Conservation (phyloP, 2,797 vertebrate species). For the Hippopotamyrus pictus region DNA sequence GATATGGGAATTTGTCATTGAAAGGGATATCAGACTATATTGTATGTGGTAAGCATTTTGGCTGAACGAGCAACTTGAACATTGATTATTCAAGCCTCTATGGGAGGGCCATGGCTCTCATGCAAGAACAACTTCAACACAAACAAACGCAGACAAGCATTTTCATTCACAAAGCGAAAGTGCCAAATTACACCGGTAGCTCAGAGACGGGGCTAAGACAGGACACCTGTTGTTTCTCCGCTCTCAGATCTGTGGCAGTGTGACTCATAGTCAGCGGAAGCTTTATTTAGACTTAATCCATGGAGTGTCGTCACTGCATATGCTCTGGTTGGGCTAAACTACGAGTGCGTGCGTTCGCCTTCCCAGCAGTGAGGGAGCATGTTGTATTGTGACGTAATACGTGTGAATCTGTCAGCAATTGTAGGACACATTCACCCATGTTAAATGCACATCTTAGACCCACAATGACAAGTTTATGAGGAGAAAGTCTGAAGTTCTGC, state of each 20-base stretch:
- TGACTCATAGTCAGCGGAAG: conserved; percentile 53
- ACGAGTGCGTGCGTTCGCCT: conserved; percentile 10
- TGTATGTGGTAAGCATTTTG: conserved; percentile 55
- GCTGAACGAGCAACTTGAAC: conserved; percentile 64
- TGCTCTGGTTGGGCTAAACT: conserved; percentile 38
- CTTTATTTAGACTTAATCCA: conserved; percentile 69
- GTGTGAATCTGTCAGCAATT: conserved; percentile 28
- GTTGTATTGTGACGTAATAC: conserved; percentile 33
- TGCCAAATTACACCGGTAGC: conserved; percentile 46
- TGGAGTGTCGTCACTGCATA: conserved; percentile 36
- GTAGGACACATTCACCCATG: conserved; percentile 18
- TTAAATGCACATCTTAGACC: background rate
- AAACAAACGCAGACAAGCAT: conserved; percentile 45
- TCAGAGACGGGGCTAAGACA: conserved; percentile 30
- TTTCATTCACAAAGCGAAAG: conserved; percentile 41
- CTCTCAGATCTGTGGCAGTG: conserved; percentile 58
- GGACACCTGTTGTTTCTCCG: conserved; percentile 55
- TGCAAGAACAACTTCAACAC: conserved; percentile 48
- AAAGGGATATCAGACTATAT: conserved; percentile 61
- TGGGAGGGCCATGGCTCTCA: conserved; percentile 62
- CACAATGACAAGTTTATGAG: background rate
- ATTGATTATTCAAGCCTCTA: conserved; percentile 74
- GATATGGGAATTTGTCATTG: conserved; percentile 57
- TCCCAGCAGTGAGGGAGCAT: conserved; percentile 23
- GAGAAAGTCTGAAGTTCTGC: background rate